Evolutionary conservation across 2,797 vertebrate species (phyloP).

Genomic region (Enteromius trimaculatus): DNA sequence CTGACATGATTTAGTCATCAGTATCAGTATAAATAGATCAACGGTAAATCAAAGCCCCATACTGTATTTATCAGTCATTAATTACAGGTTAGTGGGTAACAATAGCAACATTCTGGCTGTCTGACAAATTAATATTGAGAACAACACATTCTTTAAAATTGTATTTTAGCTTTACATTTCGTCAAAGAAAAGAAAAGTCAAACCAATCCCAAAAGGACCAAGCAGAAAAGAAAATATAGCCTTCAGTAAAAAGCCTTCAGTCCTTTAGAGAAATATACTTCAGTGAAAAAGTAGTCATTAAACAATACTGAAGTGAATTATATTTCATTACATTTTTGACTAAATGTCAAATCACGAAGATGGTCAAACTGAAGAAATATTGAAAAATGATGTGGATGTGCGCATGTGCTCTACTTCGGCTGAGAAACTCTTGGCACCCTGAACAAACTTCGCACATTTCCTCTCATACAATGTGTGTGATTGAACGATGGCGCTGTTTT

Average conservation of each 20-base stretch:
- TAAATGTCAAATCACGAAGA: not conserved
- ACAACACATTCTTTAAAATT: not conserved
- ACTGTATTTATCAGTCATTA: not conserved
- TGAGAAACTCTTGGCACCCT: constrained; percentile 50
- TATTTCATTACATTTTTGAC: not conserved
- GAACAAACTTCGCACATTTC: constrained; percentile 47
- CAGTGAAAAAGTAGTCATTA: not conserved
- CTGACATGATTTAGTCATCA: not conserved
- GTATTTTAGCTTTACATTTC: not conserved
- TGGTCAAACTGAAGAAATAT: constrained; percentile 24
- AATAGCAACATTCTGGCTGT: not conserved
- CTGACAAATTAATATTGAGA: not conserved
- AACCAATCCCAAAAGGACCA: constrained; percentile 48
- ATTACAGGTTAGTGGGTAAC: not conserved
- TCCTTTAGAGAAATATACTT: constrained; percentile 56
- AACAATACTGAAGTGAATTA: not conserved
- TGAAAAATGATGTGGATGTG: not conserved
- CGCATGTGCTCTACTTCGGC: constrained; percentile 41
- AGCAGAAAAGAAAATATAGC: constrained; percentile 40
- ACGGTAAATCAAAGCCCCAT: not conserved
- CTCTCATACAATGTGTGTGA: constrained; percentile 40
- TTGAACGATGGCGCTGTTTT: constrained; percentile 46
- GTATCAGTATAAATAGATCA: not conserved
- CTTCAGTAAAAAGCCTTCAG: not conserved
- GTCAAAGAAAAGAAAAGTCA: constrained; percentile 20